Evolutionary conservation across 2,113 vertebrate species (phyloP), one percentile per base, ranked within the genome.

Genomic region (Entelurus aequoreus): DNA sequence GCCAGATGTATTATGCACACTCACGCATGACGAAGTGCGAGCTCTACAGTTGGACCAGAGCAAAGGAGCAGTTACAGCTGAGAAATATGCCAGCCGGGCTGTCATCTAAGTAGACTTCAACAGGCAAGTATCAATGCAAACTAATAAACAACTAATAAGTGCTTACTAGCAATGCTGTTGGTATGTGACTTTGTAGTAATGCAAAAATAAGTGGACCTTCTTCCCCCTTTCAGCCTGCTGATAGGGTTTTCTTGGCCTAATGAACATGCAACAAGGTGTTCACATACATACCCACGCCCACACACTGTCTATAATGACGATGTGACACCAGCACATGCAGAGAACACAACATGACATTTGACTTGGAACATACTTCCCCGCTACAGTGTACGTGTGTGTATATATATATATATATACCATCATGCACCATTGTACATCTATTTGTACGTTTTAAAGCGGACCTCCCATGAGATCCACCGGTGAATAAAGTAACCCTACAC

Each of bases 71-170:
- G 48, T 69, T 65, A 65, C 54, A 38, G 49, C 56, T 14, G 37
- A 57, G 28, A 40, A 61, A 80, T 66, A 70, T 78, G 61, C 36
- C 44, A 72, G 64, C 61, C 50, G 58, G 47, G 49, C 67, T 77
- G 78, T 44, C 67, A 71, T 64, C 64, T 65, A 78, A 62, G 69
- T 72, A 57, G 65, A 68, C 76, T 72, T 74, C 68, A 44, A 44
- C 10, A 46, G 11, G 10, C 42, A 46, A 46, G 42, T 46, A 9
- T 46, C 42, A 12, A 12, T 46, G 42, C 10, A 12, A 46, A 46
- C 12, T 46, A 46, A 28, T 28, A 28, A 28, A 28, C 28, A 28
- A 28, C 28, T 28, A 28, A 28, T 28, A 28, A 28, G 28, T 28
- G 1, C 28, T 28, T 28, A 28, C 28, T 12, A 46, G 42, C 10